Percentiles rank a stretch among this genome's conserved stretches.
Conservation (phyloP, 1,140 invertebrate species). For the Pseudomyrmex flavicornis region DNA sequence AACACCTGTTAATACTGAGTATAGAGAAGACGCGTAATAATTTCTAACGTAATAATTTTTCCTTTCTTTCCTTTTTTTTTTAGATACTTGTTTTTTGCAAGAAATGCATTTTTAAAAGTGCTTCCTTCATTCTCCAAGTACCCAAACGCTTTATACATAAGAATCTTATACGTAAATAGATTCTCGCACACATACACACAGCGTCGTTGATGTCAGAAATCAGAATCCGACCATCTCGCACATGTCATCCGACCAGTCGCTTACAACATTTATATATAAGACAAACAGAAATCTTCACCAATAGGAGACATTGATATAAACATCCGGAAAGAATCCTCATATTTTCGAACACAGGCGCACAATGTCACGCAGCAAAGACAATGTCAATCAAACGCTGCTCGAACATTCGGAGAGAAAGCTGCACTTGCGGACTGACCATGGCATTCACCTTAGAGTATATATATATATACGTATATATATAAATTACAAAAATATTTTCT, state of each 20-base stretch:
- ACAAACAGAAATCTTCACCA: constrained; percentile 47
- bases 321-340: constrained; percentile 17
- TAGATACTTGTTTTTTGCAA: neutral
- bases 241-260: neutral
- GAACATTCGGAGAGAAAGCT: constrained; percentile 66
- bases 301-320: constrained; percentile 41
- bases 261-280: constrained; percentile 9
- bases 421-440: constrained; percentile 60
- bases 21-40: neutral
- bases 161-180: constrained; percentile 24
- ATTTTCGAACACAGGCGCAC: constrained; percentile 10
- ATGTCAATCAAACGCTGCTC: constrained; percentile 61
- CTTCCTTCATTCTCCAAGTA: constrained; percentile 1
- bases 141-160: constrained; percentile 32
- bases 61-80: neutral
- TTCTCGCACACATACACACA: constrained; percentile 17
- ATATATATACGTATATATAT: constrained; percentile 49
- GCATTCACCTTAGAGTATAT: constrained; percentile 29
- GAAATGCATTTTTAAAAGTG: constrained; percentile 25
- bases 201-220: constrained; percentile 46
- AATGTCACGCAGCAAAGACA: neutral
- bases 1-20: constrained; percentile 21
- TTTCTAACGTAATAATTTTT: neutral
- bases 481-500: constrained; percentile 77
- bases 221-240: constrained; percentile 10